Evolutionary conservation across 2,888 invertebrate species (phyloP).

Genomic region (Andrena camellia): DNA sequence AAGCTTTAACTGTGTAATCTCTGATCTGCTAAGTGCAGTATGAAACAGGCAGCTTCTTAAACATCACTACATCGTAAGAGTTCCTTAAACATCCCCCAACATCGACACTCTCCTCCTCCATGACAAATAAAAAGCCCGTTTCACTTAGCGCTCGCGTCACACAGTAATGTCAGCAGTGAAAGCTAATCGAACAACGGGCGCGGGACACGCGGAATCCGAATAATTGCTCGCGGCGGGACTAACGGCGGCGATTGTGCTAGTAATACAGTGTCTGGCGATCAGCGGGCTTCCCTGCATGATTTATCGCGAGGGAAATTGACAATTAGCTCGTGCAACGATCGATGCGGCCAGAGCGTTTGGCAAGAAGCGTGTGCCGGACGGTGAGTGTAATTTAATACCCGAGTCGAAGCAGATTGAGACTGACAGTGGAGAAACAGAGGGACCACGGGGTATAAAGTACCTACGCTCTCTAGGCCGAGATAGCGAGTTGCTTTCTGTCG

Average conservation of each 20-base stretch:
- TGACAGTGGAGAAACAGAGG: conserved; percentile 20
- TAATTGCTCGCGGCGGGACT: conserved; percentile 36
- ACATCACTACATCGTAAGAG: too few relatives aligned
- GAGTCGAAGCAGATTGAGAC: conserved; percentile 51
- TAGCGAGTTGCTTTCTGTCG: background rate
- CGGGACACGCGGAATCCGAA: conserved; percentile 8
- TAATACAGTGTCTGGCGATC: conserved; percentile 56
- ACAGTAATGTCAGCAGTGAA: background rate
- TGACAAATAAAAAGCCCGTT: too few relatives aligned
- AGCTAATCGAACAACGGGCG: background rate
- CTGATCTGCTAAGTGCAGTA: too few relatives aligned
- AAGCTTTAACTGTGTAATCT: too few relatives aligned
- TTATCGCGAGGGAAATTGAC: conserved; percentile 64
- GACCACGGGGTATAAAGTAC: background rate
- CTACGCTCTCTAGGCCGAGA: background rate
- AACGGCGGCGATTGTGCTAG: conserved; percentile 45
- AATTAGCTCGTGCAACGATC: conserved; percentile 59
- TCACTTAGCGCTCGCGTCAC: background rate
- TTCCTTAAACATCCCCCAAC: too few relatives aligned
- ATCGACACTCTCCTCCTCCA: too few relatives aligned
- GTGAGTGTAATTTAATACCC: conserved; percentile 64
- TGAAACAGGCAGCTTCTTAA: too few relatives aligned
- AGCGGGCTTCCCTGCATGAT: conserved; percentile 53
- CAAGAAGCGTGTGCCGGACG: conserved; percentile 60
- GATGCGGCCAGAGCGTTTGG: conserved; percentile 55